A percentile compares a stretch with the other conserved stretches of the same genome.
Evolutionary conservation across 2,113 vertebrate species (phyloP).

Genomic region (Sturnira hondurensis): DNA sequence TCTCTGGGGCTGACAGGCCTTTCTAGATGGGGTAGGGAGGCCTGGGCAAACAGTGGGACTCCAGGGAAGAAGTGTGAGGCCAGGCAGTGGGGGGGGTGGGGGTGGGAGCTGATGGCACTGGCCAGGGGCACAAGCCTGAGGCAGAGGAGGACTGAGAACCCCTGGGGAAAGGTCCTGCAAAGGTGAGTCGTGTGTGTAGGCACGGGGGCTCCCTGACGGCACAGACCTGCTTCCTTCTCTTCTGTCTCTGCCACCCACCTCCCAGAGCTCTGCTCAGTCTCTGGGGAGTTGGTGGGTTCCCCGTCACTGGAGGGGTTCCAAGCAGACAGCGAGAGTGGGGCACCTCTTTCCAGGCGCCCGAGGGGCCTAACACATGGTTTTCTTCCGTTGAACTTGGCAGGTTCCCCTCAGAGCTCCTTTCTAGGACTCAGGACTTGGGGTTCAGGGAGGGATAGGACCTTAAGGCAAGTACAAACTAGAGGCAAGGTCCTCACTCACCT

Average conservation of each 20-base stretch:
- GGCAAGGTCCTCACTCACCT: constrained; percentile 80
- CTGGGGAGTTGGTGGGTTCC: background rate
- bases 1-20: constrained; percentile 22
- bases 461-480: background rate
- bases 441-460: background rate
- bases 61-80: background rate
- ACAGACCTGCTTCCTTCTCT: background rate
- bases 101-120: background rate
- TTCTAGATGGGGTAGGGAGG: background rate
- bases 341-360: background rate
- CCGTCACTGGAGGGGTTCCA: background rate
- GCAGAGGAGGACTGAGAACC: background rate
- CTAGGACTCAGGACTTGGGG: background rate
- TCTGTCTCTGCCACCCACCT: background rate
- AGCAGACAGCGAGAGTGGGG: background rate
- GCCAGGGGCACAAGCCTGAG: background rate
- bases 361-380: background rate
- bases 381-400: background rate
- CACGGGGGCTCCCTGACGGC: background rate
- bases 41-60: background rate
- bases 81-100: background rate
- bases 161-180: background rate
- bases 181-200: background rate
- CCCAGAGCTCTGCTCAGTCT: background rate
- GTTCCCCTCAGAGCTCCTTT: background rate